Conservation (phyloP, 1,140 invertebrate species). For the Zophobas atratus region DNA sequence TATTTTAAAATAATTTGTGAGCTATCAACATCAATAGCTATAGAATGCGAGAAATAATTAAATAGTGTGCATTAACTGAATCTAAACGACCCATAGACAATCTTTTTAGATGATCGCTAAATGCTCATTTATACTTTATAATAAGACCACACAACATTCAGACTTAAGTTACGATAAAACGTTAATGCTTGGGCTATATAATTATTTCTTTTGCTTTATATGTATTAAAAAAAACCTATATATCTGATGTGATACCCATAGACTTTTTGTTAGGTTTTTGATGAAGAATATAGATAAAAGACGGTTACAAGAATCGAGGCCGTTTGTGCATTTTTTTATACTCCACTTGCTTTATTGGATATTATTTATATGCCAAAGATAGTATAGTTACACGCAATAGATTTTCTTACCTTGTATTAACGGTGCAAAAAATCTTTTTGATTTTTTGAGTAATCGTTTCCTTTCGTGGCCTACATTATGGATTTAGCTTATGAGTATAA, state of each 20-base stretch:
- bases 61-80: conserved; percentile 56
- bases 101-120: conserved; percentile 23
- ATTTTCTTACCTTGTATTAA: conserved; percentile 8
- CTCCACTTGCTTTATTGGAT: conserved; percentile 37
- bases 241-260: conserved; percentile 62
- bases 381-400: conserved; percentile 22
- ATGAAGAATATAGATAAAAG: conserved; percentile 17
- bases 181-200: conserved; percentile 56
- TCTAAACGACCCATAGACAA: conserved; percentile 49
- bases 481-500: conserved; percentile 23
- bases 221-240: conserved; percentile 57
- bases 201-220: conserved; percentile 61
- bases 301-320: conserved; percentile 46
- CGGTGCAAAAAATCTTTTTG: conserved; percentile 1
- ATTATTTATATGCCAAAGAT: conserved; percentile 48
- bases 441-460: conserved; percentile 16
- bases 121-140: conserved; percentile 38
- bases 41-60: conserved; percentile 58
- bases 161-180: conserved; percentile 15
- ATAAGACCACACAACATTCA: conserved; percentile 7
- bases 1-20: conserved; percentile 55
- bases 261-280: conserved; percentile 51
- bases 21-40: conserved; percentile 60
- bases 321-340: conserved; percentile 48
- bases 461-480: conserved; percentile 31